phyloP scores from a whole-genome alignment of 1,140 invertebrate genomes.

The Drosophila setifemur region DNA sequence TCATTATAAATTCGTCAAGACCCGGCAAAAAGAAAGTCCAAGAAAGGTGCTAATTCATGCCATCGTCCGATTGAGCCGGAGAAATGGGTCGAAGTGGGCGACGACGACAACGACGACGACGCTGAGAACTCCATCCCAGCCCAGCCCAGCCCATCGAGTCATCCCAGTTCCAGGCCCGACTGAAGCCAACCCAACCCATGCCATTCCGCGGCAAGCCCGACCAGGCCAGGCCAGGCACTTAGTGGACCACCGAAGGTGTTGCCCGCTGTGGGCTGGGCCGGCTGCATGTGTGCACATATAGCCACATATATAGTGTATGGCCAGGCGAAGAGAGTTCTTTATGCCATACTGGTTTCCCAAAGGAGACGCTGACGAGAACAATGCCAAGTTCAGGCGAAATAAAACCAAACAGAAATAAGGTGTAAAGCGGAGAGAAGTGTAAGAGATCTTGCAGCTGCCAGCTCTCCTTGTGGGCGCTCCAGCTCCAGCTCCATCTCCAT shows the following conservation, averaged over 20 bases:
- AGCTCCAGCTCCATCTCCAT: too few species aligned
- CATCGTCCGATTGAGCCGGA: conserved; percentile 50
- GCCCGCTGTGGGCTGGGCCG: conserved; percentile 48
- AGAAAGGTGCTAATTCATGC: conserved; percentile 74
- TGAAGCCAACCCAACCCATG: conserved; percentile 40
- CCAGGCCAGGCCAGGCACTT: conserved; percentile 44
- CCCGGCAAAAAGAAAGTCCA: conserved; percentile 72
- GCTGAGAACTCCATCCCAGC: neutral
- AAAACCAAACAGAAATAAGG: conserved; percentile 3
- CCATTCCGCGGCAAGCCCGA: conserved; percentile 31
- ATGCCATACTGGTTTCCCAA: conserved; percentile 75
- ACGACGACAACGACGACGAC: neutral
- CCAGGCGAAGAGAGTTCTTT: conserved; percentile 44
- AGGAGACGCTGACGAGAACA: conserved; percentile 67
- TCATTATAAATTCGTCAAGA: conserved; percentile 76
- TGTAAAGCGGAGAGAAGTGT: conserved; percentile 35
- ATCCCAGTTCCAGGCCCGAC: neutral
- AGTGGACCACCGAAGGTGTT: conserved; percentile 71
- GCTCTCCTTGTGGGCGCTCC: conserved; percentile 38
- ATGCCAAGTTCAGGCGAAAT: conserved; percentile 77
- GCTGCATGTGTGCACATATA: conserved; percentile 39
- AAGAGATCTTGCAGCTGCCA: conserved; percentile 52
- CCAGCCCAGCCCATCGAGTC: neutral
- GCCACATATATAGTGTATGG: conserved; percentile 12
- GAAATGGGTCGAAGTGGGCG: conserved; percentile 65